Evolutionary conservation across 2,888 invertebrate genomes (phyloP).

Genomic region (Sympetrum striolatum): DNA sequence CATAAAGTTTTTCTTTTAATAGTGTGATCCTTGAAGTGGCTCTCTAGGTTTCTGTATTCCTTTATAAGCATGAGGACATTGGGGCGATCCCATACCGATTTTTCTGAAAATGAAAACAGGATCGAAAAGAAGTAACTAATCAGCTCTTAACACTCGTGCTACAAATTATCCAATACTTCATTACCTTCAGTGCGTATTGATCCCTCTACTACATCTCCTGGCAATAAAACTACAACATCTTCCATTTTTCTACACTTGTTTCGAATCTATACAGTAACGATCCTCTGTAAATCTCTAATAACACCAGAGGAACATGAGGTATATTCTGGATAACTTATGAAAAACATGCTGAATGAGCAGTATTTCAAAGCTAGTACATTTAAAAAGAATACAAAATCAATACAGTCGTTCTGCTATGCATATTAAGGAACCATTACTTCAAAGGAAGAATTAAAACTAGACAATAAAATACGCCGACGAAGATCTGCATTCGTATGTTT

Average conservation of each 20-base stretch:
- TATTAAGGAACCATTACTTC: neutral
- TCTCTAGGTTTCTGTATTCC: conserved; percentile 9
- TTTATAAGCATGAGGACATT: neutral
- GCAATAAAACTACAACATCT: conserved; percentile 18
- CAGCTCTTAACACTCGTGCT: neutral
- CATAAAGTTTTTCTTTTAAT: conserved; percentile 5
- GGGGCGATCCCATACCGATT: neutral
- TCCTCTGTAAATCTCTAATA: no score
- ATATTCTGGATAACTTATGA: no score
- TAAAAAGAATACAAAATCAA: no score
- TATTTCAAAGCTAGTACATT: no score
- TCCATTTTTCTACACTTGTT: neutral
- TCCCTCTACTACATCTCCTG: neutral
- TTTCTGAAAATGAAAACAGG: neutral
- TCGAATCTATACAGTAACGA: neutral
- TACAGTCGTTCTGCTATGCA: neutral
- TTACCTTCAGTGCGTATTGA: neutral
- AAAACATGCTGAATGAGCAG: no score
- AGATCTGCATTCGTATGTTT: conserved; percentile 5
- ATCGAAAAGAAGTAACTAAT: neutral
- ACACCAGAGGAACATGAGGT: no score
- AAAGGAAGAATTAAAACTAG: neutral
- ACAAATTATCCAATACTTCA: neutral
- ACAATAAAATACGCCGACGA: neutral
- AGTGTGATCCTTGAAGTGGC: conserved; percentile 7